Evolutionary conservation across 1,140 invertebrate genomes (phyloP), one percentile per base, ranked within the genome.

Genomic region (Hydropsyche tenuis): DNA sequence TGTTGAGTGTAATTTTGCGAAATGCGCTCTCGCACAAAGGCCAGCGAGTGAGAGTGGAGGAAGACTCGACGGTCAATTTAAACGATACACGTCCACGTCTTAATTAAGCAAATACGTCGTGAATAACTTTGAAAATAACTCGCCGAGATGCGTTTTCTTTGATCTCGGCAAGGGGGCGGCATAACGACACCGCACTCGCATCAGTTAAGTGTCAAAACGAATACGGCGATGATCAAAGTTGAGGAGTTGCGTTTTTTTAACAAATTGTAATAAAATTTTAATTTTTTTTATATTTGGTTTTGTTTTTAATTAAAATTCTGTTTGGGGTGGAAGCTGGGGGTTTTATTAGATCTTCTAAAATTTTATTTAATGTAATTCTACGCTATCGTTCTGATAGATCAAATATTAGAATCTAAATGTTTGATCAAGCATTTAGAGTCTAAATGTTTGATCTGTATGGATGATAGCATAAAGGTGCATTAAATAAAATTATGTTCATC

Each of bases 121-220:
- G 56, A 23, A 60, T 60, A 60, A 60, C 20, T 25, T 60, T 23
- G 6, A 25, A 60, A 60, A 60, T 60, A 53, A 25, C 56, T 23
- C 56, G 45, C 14, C 45, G 45, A 7, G 2, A 7, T 3, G 4
- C 11, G 4, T n/a, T 11, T 2, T 0, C 56, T 60, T 60, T 60
- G 56, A 60, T 60, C 48, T 53, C 48, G 30, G 9, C 30, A 20
- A 53, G 20, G 48, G 48, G 48, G 20, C 56, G 22, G 9, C 12
- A 14, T 48, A 48, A 16, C n/a, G n/a, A 48, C 11, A 14, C 5
- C 20, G n/a, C 22, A 25, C 56, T 6, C 3, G 23, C 56, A 27
- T 60, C 56, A n/a, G 56, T 60, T 23, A 25, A 60, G 56, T 25
- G 56, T 60, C 56, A 60, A 12, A 16, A 48, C 45, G 45, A 12